Percentiles rank a stretch among this genome's conserved stretches.
Conservation (phyloP, 2,888 invertebrate species). For the Bimastos eiseni region DNA sequence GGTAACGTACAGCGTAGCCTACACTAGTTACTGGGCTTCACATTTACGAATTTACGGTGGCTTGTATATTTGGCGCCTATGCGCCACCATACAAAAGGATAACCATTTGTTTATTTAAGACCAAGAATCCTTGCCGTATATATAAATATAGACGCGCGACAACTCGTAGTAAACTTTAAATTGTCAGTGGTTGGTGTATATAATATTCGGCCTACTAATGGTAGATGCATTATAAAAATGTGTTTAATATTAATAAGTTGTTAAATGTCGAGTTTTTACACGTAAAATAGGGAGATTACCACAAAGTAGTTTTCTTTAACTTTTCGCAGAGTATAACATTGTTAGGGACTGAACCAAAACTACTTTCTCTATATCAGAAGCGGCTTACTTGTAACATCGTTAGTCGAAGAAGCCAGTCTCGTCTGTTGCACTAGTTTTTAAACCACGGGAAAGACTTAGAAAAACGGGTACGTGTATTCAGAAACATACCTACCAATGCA, state of each 20-base stretch:
- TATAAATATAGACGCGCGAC: too few species aligned
- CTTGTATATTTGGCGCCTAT: background rate
- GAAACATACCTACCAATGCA: too few species aligned
- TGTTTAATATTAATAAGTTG: background rate
- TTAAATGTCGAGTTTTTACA: background rate
- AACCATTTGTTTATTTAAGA: background rate
- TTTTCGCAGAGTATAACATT: background rate
- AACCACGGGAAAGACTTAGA: too few species aligned
- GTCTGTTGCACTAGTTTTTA: background rate
- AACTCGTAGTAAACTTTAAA: too few species aligned
- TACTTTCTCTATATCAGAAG: background rate
- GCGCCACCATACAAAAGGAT: background rate
- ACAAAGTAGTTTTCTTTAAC: background rate
- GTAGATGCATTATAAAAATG: background rate
- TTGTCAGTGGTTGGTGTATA: background rate
- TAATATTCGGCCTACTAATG: too few species aligned
- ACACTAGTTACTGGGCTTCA: too few species aligned
- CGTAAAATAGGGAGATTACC: background rate
- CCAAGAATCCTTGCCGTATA: background rate
- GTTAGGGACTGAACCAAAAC: background rate
- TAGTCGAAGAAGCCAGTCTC: background rate
- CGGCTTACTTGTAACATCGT: too few species aligned
- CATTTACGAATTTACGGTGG: too few species aligned
- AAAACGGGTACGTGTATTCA: too few species aligned
- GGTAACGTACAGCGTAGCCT: too few species aligned